A percentile compares a stretch with the other conserved stretches of the same genome.
These are phyloP conservation scores for Hyposmocoma kahamanoa DNA, from an alignment of 1,140 invertebrate genomes.

Conservation along the genomic window DNA sequence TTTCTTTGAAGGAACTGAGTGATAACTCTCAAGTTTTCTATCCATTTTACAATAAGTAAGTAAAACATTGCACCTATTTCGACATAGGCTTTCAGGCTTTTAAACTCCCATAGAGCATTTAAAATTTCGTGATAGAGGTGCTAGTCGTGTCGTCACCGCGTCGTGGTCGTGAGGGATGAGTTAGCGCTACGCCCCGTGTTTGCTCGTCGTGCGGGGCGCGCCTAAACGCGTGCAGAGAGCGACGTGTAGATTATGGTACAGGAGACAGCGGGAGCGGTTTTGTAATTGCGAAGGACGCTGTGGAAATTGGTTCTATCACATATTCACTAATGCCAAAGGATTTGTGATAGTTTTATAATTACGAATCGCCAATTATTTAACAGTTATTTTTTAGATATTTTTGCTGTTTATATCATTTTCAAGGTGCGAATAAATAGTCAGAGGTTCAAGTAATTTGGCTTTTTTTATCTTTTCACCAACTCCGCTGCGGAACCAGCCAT, in stretches of 20 bases:
- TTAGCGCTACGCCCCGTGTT: constrained; percentile 30
- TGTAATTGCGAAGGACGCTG: constrained; percentile 6
- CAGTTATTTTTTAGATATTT: too few species aligned
- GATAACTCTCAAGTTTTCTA: not conserved
- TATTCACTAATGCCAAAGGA: too few species aligned
- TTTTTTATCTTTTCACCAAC: too few species aligned
- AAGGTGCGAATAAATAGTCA: too few species aligned
- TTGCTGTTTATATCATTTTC: too few species aligned
- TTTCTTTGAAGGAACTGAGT: not conserved
- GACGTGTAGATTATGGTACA: constrained; percentile 4
- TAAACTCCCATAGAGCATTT: constrained; percentile 11
- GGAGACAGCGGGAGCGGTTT: constrained; percentile 8
- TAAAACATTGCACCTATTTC: not conserved
- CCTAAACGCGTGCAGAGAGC: constrained; percentile 9
- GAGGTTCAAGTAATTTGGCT: too few species aligned
- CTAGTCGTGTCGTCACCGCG: constrained; percentile 18
- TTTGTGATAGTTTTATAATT: too few species aligned
- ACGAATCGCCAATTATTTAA: too few species aligned
- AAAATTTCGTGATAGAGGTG: not conserved
- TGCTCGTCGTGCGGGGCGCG: constrained; percentile 25
- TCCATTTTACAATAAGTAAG: not conserved
- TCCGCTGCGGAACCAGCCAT: too few species aligned
- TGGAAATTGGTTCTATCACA: too few species aligned
- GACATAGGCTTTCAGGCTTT: constrained; percentile 14
- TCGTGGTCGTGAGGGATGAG: constrained; percentile 21